These are phyloP conservation scores for Melanotaenia parkinsoni DNA, from an alignment of 2,797 vertebrate species.

Conservation along the genomic window DNA sequence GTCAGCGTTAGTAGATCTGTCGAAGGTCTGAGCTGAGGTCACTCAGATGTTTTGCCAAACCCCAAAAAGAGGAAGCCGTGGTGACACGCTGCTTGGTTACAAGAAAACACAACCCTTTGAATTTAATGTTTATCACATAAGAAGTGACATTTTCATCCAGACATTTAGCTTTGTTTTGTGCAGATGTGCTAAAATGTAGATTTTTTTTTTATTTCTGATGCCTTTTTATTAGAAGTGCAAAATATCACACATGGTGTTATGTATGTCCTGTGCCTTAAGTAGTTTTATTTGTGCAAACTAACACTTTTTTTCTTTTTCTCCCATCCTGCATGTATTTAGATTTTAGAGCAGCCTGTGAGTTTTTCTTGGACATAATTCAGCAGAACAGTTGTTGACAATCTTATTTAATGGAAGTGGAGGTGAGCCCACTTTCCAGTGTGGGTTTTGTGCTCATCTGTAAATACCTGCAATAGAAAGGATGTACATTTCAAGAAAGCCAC, in stretches of 20 bases:
- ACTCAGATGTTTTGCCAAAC: slow-evolving; percentile 11
- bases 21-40: slow-evolving; percentile 41
- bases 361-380: slow-evolving; percentile 18
- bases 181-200: not conserved
- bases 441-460: slow-evolving; percentile 24
- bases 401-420: slow-evolving; percentile 39
- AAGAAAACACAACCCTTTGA: slow-evolving; percentile 25
- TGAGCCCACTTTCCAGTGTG: slow-evolving; percentile 29
- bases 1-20: slow-evolving; percentile 28
- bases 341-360: not conserved
- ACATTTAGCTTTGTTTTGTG: slow-evolving; percentile 7
- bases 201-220: not conserved
- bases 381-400: slow-evolving; percentile 41
- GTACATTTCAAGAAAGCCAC: slow-evolving; percentile 10
- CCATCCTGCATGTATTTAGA: not conserved
- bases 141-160: not conserved
- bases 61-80: slow-evolving; percentile 28
- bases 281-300: slow-evolving; percentile 17
- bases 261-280: slow-evolving; percentile 36
- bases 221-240: not conserved
- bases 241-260: slow-evolving; percentile 3
- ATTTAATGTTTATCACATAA: slow-evolving; percentile 14
- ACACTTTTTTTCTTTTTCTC: not conserved
- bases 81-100: slow-evolving; percentile 16
- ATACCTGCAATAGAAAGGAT: slow-evolving; percentile 27